phyloP scores from a whole-genome alignment of 1,140 invertebrate species.

The Drosophila varians region DNA sequence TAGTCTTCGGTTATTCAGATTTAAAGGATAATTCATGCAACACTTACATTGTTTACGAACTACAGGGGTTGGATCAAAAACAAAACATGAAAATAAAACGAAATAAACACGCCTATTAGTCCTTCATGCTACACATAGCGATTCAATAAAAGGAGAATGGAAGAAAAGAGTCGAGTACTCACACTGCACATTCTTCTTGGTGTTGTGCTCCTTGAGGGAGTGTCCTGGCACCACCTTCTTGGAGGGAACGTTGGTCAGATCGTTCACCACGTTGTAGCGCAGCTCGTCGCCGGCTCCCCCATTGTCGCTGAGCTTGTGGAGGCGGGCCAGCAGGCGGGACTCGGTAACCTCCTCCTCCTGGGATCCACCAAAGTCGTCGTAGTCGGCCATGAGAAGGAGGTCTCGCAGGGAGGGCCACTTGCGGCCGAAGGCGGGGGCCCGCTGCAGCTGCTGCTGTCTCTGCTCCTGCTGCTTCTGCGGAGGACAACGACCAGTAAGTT shows the following conservation, averaged over 20 bases:
- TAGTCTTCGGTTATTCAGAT: neutral
- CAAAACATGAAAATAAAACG: conserved; percentile 39
- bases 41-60: conserved; percentile 82
- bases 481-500: neutral
- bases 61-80: conserved; percentile 34
- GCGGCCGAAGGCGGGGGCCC: conserved; percentile 37
- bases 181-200: conserved; percentile 81
- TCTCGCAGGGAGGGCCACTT: conserved; percentile 75
- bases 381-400: conserved; percentile 59
- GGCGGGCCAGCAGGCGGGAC: conserved; percentile 49
- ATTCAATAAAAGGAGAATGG: too few species aligned
- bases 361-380: conserved; percentile 41
- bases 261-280: conserved; percentile 41
- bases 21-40: conserved; percentile 40
- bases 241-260: conserved; percentile 38
- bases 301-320: conserved; percentile 52
- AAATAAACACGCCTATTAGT: conserved; percentile 35
- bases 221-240: conserved; percentile 49
- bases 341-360: conserved; percentile 31
- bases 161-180: conserved; percentile 26
- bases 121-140: conserved; percentile 20
- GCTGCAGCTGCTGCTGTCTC: conserved; percentile 41
- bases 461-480: conserved; percentile 41
- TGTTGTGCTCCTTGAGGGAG: conserved; percentile 61
- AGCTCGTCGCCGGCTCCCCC: conserved; percentile 25